Conservation (phyloP, 2,113 vertebrate genomes). For the Elachura formosa region DNA sequence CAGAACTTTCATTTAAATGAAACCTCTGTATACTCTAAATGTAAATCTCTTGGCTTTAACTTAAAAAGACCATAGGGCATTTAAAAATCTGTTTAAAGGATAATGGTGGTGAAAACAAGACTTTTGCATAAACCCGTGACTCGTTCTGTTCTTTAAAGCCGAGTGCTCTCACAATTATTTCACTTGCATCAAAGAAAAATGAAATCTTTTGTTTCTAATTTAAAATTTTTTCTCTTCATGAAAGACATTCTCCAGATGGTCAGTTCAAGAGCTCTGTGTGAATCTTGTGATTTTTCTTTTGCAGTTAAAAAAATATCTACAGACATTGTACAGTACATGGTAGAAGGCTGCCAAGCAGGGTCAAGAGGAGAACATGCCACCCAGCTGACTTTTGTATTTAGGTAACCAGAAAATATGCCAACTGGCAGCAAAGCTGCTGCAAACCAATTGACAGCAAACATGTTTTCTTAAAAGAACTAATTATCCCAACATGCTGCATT, state of each 20-base stretch:
- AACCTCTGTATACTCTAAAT: neutral
- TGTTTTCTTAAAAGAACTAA: conserved; percentile 60
- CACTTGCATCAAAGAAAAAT: neutral
- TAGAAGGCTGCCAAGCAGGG: conserved; percentile 81
- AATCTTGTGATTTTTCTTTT: conserved; percentile 65
- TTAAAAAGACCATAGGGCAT: neutral
- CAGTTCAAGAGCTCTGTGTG: conserved; percentile 64
- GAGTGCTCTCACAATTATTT: neutral
- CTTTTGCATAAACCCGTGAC: neutral
- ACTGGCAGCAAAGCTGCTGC: conserved; percentile 59
- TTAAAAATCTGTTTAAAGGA: conserved; percentile 11
- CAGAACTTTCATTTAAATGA: neutral
- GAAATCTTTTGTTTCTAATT: neutral
- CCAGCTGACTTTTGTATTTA: conserved; percentile 81
- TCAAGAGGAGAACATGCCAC: conserved; percentile 73
- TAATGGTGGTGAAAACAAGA: neutral
- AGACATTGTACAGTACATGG: conserved; percentile 82
- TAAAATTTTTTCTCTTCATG: conserved; percentile 25
- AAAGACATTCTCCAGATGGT: conserved; percentile 68
- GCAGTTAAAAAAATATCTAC: conserved; percentile 88
- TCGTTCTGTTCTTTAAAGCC: conserved; percentile 7
- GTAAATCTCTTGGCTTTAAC: neutral
- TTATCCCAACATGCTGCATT: conserved; percentile 70
- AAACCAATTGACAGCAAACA: conserved; percentile 70
- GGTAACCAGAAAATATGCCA: conserved; percentile 77